Conservation (phyloP, 2,113 vertebrate species). For the Nycticryphes semicollaris region DNA sequence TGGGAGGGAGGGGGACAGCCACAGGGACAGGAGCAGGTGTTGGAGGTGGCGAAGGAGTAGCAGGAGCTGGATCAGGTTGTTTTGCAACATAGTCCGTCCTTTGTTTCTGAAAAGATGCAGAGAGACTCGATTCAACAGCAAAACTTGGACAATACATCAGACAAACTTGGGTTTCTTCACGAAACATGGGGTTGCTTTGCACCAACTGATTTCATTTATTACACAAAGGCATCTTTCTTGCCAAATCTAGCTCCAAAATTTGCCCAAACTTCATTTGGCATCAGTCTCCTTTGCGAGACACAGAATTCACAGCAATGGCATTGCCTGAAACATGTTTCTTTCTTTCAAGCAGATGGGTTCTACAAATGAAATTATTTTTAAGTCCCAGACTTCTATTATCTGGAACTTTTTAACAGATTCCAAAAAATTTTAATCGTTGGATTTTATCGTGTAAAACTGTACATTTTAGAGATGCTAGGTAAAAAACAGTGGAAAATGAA, state of each 20-base stretch:
- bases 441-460: background rate
- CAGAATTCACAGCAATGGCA: background rate
- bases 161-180: background rate
- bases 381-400: background rate
- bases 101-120: constrained; percentile 82
- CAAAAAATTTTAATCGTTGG: background rate
- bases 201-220: background rate
- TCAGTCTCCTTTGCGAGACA: fast-evolving
- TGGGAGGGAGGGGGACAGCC: constrained; percentile 66
- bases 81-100: constrained; percentile 76
- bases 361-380: background rate
- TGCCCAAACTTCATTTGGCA: background rate
- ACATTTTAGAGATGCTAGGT: background rate
- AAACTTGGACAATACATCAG: fast-evolving
- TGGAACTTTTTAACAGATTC: background rate
- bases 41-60: constrained; percentile 74
- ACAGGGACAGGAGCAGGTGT: constrained; percentile 65
- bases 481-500: background rate
- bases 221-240: background rate
- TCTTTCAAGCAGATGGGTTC: background rate
- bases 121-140: fast-evolving
- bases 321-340: background rate
- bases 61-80: constrained; percentile 41
- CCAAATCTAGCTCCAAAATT: background rate
- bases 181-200: background rate